Evolutionary conservation across 92 coral and sea anemone species (phyloP).

Genomic region (Parazoanthus swiftii): DNA sequence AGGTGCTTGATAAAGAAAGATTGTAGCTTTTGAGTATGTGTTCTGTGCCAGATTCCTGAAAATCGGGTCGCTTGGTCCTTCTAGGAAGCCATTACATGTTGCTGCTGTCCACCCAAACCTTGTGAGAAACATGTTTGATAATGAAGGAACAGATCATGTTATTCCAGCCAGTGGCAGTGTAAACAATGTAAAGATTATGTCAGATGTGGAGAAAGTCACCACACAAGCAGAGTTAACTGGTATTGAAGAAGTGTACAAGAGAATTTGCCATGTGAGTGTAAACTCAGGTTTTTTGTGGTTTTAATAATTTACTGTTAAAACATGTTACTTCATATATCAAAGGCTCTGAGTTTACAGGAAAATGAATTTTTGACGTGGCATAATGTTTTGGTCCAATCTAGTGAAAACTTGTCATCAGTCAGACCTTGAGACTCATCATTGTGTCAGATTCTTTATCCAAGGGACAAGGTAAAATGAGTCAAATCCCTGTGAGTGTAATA

Average conservation of each 20-base stretch:
- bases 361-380: neutral
- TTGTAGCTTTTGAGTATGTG: neutral
- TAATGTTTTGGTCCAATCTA: too few species aligned
- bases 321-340: too few species aligned
- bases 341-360: neutral
- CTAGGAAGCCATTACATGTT: constrained; percentile 38
- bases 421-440: too few species aligned
- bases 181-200: constrained; percentile 53
- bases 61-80: neutral
- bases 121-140: neutral
- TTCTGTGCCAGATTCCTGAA: neutral
- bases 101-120: constrained; percentile 21
- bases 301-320: neutral
- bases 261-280: constrained; percentile 80
- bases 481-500: neutral
- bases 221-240: constrained; percentile 81
- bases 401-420: too few species aligned
- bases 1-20: too few species aligned
- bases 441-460: too few species aligned
- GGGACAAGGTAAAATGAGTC: too few species aligned
- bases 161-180: constrained; percentile 3
- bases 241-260: constrained; percentile 83
- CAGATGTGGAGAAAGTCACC: constrained; percentile 76
- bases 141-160: constrained; percentile 31
- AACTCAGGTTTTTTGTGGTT: neutral